These are phyloP conservation scores for Polyergus mexicanus DNA, from an alignment of 1,140 invertebrate genomes.

Conservation along the genomic window DNA sequence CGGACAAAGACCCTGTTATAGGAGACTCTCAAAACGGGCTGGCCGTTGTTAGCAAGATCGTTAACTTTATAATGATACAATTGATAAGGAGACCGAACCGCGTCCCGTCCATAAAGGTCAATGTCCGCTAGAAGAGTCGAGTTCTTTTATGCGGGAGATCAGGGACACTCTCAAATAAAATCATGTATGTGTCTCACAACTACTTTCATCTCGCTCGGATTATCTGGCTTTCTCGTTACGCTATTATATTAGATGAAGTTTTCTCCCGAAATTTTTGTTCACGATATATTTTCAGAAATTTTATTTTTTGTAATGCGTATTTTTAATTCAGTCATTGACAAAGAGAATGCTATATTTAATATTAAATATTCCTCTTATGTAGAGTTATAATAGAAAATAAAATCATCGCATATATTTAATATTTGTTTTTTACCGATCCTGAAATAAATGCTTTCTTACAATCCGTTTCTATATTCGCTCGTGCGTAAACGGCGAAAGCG, in stretches of 20 bases:
- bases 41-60: constrained; percentile 75
- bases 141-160: constrained; percentile 66
- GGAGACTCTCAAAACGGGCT: constrained; percentile 70
- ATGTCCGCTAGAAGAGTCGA: constrained; percentile 63
- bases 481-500: background rate
- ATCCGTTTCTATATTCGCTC: background rate
- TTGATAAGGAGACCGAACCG: constrained; percentile 73
- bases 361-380: background rate
- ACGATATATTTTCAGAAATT: background rate
- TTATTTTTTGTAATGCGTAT: background rate
- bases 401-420: background rate
- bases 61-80: constrained; percentile 79
- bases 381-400: background rate
- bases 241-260: background rate
- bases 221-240: constrained; percentile 15
- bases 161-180: constrained; percentile 70
- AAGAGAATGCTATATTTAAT: background rate
- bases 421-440: background rate
- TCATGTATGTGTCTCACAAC: constrained; percentile 12
- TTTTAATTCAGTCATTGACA: background rate
- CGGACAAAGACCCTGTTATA: constrained; percentile 70
- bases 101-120: constrained; percentile 68
- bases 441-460: background rate
- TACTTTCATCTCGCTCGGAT: background rate
- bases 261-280: background rate